Conservation (phyloP, 2,797 vertebrate species). For the Gymnoscopelus microlampas region DNA sequence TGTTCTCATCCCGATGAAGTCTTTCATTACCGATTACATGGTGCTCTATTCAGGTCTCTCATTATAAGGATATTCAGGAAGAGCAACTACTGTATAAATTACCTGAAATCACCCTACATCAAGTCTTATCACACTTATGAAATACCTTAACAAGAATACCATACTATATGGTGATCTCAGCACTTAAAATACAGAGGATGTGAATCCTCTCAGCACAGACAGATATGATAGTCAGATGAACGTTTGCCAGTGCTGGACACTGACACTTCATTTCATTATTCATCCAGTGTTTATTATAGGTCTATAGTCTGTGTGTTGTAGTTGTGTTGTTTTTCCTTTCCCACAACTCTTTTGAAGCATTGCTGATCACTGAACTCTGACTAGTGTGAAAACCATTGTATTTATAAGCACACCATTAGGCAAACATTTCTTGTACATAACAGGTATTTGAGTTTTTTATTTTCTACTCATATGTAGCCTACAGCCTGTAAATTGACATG, state of each 20-base stretch:
- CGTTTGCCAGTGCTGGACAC: conserved; percentile 76
- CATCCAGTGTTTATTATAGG: conserved; percentile 21
- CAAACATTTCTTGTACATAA: conserved; percentile 61
- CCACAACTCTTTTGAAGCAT: conserved; percentile 37
- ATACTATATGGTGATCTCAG: conserved; percentile 9
- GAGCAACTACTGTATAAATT: conserved; percentile 15
- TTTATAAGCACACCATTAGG: conserved; percentile 61
- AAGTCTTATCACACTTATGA: conserved; percentile 18
- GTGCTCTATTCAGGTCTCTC: conserved; percentile 38
- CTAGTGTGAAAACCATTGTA: conserved; percentile 35
- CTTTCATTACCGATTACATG: conserved; percentile 5
- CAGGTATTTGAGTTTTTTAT: conserved; percentile 27
- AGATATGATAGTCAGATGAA: neutral
- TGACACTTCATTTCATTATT: conserved; percentile 50
- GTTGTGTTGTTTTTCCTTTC: conserved; percentile 31
- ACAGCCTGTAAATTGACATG: conserved; percentile 60
- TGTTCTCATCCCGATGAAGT: conserved; percentile 25
- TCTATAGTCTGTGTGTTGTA: conserved; percentile 5
- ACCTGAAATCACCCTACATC: neutral
- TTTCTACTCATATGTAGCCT: conserved; percentile 54
- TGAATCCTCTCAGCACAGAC: conserved; percentile 15
- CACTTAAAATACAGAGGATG: conserved; percentile 38
- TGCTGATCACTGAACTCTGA: conserved; percentile 34
- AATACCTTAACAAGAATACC: neutral
- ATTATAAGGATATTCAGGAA: conserved; percentile 40